Base-by-base conservation (phyloP, 2,888 invertebrate species). In the Drosophila aldrichi region DNA sequence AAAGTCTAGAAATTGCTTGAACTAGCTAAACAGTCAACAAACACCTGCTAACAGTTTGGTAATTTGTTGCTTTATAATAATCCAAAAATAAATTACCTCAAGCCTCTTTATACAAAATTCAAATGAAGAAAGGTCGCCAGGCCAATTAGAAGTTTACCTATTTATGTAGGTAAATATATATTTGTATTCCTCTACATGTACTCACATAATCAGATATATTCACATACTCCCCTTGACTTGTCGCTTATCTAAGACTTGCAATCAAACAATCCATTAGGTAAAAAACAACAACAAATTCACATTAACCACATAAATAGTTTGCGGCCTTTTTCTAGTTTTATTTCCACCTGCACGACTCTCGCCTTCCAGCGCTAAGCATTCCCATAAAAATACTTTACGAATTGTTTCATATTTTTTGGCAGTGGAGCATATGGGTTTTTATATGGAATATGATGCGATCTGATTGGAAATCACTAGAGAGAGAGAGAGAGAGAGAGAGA, bases 271-370 rank as follows among this genome's bases (percentile, higher is more conserved):
- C 44, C 46, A 57, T 57, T 57, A 48, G 40, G 56, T 32, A 18
- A 49, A 29, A 43, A 36, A 36, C 7, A 29, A 29, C 7, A 29
- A 29, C n/a, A 29, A 29, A 8, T 62, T 62, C 34, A 22, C 38
- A 10, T 22, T 32, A 52, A 60, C 36, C 40, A 55, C 18, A 46
- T 10, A 46, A 66, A 66, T 40, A 34, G 18, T 51, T 60, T 51
- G 40, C 10, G 16, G 40, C 40, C 25, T 29, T 56, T 58, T 54
- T 66, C 25, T 32, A 29, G 43, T 60, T 36, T 16, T 25, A n/a
- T 40, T 32, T 22, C 14, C 41, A 60, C 41, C 41, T 41, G 20
- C 16, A 1, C 36, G 5, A 9, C 51, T 20, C 36, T 20, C 22
- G 10, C 5, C 36, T 20, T 4, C 8, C 34, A 51, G 16, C 51